Evolutionary conservation across 2,797 vertebrate species (phyloP).

Genomic region (Platyrinchus mystaceus): DNA sequence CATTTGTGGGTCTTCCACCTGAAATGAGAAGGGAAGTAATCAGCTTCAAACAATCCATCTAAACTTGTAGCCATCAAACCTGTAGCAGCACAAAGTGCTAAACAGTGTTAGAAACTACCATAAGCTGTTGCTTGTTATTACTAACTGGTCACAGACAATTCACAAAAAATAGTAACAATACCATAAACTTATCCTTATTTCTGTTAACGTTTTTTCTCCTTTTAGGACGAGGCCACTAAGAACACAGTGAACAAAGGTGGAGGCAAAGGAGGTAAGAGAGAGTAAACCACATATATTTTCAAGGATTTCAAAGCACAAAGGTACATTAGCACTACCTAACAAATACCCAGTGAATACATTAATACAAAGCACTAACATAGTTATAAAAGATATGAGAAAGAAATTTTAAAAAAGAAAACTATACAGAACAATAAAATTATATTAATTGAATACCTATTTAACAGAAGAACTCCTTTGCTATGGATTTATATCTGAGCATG

Average conservation of each 20-base stretch:
- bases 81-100: background rate
- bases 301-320: background rate
- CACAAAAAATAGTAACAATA: background rate
- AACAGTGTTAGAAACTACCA: background rate
- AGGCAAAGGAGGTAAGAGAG: background rate
- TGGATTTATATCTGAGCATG: background rate
- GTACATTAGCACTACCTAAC: background rate
- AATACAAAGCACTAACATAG: background rate
- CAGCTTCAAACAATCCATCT: background rate
- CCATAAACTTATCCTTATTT: background rate
- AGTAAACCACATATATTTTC: background rate
- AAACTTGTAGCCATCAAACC: background rate
- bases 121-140: background rate
- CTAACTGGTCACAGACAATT: background rate
- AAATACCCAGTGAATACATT: background rate
- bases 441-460: background rate
- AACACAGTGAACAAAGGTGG: background rate
- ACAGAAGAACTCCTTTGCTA: background rate
- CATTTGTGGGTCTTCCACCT: conserved; percentile 99
- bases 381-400: background rate
- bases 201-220: background rate
- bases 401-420: background rate
- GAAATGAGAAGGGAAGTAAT: conserved; percentile 5
- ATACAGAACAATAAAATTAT: background rate
- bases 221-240: background rate